phyloP scores from a whole-genome alignment of 2,888 invertebrate genomes.

The Hypselothyrea guttata region DNA sequence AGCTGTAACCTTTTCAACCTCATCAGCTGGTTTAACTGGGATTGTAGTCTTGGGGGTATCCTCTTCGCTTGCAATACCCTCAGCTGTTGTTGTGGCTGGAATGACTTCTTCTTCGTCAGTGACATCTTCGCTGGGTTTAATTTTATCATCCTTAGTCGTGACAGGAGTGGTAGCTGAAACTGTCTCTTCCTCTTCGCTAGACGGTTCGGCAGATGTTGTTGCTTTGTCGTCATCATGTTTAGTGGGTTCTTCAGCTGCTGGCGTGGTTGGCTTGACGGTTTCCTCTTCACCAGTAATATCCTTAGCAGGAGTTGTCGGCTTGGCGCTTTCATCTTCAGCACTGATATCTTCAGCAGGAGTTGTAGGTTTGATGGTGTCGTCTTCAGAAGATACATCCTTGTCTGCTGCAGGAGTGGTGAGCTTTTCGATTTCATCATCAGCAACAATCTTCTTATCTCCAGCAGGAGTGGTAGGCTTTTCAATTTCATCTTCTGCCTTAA shows the following conservation, averaged over 20 bases:
- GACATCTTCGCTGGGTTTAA: slow-evolving; percentile 3
- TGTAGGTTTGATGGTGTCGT: slow-evolving; percentile 26
- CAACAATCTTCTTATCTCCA: neutral
- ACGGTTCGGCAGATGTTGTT: neutral
- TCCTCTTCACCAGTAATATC: slow-evolving; percentile 13
- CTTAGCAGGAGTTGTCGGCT: slow-evolving; percentile 18
- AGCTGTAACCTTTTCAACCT: slow-evolving; percentile 33
- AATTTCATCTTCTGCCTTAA: slow-evolving; percentile 2
- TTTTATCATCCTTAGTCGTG: slow-evolving; percentile 1
- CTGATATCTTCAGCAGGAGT: slow-evolving; percentile 16
- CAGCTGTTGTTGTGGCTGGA: slow-evolving; percentile 8
- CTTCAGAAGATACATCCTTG: slow-evolving; percentile 12
- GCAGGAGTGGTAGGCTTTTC: slow-evolving; percentile 3
- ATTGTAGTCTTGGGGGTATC: slow-evolving; percentile 18
- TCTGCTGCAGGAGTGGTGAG: slow-evolving; percentile 11
- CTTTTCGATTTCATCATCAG: slow-evolving; percentile 9
- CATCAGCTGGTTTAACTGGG: slow-evolving; percentile 10
- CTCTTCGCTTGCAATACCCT: slow-evolving; percentile 2
- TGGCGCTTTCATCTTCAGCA: slow-evolving; percentile 10
- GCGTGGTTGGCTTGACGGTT: slow-evolving; percentile 8
- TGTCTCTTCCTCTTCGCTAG: slow-evolving; percentile 1
- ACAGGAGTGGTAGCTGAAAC: slow-evolving; percentile 4
- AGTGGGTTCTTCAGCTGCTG: slow-evolving; percentile 10
- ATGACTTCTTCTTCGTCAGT: slow-evolving; percentile 10
- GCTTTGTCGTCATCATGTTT: slow-evolving; percentile 9